These are phyloP conservation scores for Ploceus nigricollis DNA, from an alignment of 2,113 vertebrate species.

Conservation along the genomic window DNA sequence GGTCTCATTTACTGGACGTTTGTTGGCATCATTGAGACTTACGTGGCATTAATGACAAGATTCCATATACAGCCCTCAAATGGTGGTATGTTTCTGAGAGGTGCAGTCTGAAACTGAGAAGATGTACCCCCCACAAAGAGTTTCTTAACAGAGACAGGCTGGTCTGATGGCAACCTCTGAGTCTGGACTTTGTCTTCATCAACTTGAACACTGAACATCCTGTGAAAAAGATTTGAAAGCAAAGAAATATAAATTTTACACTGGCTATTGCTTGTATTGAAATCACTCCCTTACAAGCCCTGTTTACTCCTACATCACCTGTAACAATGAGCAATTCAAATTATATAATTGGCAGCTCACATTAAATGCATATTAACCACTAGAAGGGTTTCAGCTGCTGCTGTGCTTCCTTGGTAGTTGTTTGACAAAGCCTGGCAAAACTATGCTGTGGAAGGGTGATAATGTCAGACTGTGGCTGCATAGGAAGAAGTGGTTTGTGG, in stretches of 20 bases:
- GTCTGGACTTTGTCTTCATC: constrained; percentile 86
- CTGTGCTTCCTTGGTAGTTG: background rate
- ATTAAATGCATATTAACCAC: background rate
- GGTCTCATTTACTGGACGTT: background rate
- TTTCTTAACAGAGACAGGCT: constrained; percentile 80
- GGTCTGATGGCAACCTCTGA: constrained; percentile 80
- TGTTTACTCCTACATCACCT: background rate
- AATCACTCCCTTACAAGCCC: background rate
- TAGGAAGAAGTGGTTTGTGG: background rate
- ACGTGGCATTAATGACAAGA: constrained; percentile 90
- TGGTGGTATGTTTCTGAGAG: constrained; percentile 81
- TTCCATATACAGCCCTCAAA: constrained; percentile 98
- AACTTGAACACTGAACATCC: constrained; percentile 87
- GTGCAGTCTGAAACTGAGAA: constrained; percentile 72
- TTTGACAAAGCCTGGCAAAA: background rate
- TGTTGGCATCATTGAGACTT: constrained; percentile 27
- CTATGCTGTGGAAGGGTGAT: background rate
- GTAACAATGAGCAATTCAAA: background rate
- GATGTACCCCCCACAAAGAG: constrained; percentile 90
- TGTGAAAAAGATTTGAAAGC: constrained; percentile 58
- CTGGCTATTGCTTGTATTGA: background rate
- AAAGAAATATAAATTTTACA: background rate
- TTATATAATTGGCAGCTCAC: background rate
- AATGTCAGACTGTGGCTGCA: background rate
- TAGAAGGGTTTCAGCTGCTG: background rate